Evolutionary conservation across 64 coral and sea anemone species (phyloP), one percentile per base, ranked within the genome.

Genomic region (Dendronephthya gigantea): DNA sequence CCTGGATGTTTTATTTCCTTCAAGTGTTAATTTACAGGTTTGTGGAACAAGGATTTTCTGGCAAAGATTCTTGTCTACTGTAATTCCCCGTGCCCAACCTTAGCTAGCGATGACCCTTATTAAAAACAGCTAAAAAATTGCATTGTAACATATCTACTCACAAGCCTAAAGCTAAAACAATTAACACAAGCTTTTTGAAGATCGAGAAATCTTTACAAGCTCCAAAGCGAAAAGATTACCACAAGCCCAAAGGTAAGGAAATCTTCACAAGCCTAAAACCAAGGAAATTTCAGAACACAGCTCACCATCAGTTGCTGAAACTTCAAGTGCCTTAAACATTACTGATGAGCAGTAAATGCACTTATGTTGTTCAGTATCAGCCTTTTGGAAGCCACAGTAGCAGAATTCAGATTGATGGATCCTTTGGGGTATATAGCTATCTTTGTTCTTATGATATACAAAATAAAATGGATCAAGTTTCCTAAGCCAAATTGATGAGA

Each of bases 401-500:
- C 58, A 66, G 58, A 8, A 66, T 66, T 5, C 58, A 66, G 58
- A 15, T 22, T 66, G 58, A 5, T 66, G 19, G 19, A 66, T 66
- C 58, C 58, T 66, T 7, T 5, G 6, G 22, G 58, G 58, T 66
- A 66, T 66, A 15, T 7, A 66, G 58, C 58, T 66, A 15, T n/a
- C 22, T 66, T 22, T 3, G 22, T 17, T 66, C 22, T 66, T 66
- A 4, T 66, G 58, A 30, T 66, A 66, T 5, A 17, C 6, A 66
- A 66, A 66, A 66, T 66, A 66, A 30, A 66, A 66, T 6, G 58
- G 58, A 86, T 86, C 84, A 59, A 59, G 55, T 86, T 86, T 39
- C 49, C 55, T 86, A 17, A 85, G 59, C 48, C 58, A 86, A 32
- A 86, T 33, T 55, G 84, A 65, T 39, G 84, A 65, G 39, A 86